Conservation (phyloP, 2,888 invertebrate species). For the Phragmatobia fuliginosa region DNA sequence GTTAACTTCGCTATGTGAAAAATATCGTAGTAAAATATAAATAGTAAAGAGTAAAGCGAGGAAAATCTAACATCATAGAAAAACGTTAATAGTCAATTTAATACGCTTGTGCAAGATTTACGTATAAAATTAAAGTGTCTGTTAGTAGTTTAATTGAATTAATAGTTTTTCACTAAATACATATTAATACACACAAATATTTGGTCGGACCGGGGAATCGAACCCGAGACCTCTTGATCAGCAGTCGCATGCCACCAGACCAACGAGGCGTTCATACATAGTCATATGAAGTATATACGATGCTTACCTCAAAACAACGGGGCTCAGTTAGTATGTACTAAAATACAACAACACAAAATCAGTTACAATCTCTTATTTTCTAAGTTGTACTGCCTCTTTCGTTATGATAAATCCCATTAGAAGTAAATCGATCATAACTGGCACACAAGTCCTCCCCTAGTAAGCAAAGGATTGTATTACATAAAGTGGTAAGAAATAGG, state of each 20-base stretch:
- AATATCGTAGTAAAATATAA: no score
- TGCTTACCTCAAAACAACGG: no score
- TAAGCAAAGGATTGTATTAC: conserved; percentile 44
- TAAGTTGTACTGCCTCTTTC: conserved; percentile 39
- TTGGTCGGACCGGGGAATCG: no score
- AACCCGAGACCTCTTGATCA: no score
- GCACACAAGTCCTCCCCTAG: conserved; percentile 30
- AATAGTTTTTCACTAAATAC: no score
- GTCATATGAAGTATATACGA: no score
- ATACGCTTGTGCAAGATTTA: neutral
- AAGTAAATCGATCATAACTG: conserved; percentile 47
- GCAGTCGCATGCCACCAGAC: no score
- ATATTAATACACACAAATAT: no score
- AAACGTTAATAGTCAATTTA: neutral
- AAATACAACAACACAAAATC: conserved; percentile 24
- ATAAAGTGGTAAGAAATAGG: conserved; percentile 40
- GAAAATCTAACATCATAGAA: neutral
- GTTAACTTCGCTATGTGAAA: neutral
- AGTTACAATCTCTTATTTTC: conserved; percentile 25
- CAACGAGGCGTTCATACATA: no score
- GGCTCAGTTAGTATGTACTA: no score
- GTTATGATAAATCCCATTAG: conserved; percentile 47
- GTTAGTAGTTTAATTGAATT: no score
- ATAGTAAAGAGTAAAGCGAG: neutral
- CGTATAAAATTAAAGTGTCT: no score